These are phyloP conservation scores for Drosophila rhopaloa DNA, from an alignment of 1,140 invertebrate genomes.

Conservation along the genomic window DNA sequence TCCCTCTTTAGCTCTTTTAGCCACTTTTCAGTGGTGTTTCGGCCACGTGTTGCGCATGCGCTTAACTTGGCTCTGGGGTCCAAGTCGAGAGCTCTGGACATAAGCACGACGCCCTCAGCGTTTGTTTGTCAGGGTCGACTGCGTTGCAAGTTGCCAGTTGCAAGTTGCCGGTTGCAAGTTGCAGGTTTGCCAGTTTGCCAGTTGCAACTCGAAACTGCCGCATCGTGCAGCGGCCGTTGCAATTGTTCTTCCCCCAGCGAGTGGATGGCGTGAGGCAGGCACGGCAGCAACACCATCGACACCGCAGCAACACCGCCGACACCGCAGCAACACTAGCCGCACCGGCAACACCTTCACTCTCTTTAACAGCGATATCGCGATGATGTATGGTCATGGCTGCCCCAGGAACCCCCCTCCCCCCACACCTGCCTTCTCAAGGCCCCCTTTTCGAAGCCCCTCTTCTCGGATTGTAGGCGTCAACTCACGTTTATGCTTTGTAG, in stretches of 20 bases:
- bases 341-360: constrained; percentile 75
- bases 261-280: constrained; percentile 59
- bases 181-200: constrained; percentile 17
- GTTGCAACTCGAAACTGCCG: constrained; percentile 59
- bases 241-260: constrained; percentile 61
- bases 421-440: neutral
- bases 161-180: constrained; percentile 30
- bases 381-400: constrained; percentile 70
- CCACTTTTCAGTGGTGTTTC: constrained; percentile 43
- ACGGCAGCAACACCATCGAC: constrained; percentile 24
- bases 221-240: constrained; percentile 72
- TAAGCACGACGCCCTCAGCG: constrained; percentile 72
- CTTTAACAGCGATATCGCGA: constrained; percentile 66
- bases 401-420: constrained; percentile 3
- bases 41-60: constrained; percentile 82
- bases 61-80: constrained; percentile 35
- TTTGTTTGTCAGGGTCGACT: constrained; percentile 82
- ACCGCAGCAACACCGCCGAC: constrained; percentile 38
- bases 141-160: constrained; percentile 48
- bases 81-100: constrained; percentile 59
- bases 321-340: constrained; percentile 49
- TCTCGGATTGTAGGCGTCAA: constrained; percentile 79
- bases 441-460: constrained; percentile 4
- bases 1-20: constrained; percentile 11
- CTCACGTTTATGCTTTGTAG: constrained; percentile 84